Percentiles rank a stretch among this genome's conserved stretches.
These are phyloP conservation scores for Neocrepidodera transversa DNA, from an alignment of 2,888 invertebrate species.

Conservation along the genomic window DNA sequence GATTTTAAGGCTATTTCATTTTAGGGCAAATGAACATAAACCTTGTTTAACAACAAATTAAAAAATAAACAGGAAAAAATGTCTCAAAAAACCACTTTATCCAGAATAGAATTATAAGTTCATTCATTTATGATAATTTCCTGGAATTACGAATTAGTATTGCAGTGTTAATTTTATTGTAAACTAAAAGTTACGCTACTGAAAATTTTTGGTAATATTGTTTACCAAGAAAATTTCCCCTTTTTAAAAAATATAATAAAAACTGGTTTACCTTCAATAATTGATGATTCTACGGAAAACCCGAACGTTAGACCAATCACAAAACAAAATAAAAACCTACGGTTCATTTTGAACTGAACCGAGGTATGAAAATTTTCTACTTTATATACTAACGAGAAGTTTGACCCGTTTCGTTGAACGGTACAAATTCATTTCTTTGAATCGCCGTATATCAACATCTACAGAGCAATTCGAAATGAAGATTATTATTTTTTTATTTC, in stretches of 20 bases:
- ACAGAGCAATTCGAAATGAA: background rate
- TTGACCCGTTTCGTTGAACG: slow-evolving; percentile 36
- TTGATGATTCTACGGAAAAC: slow-evolving; percentile 6
- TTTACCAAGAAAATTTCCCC: too few species aligned
- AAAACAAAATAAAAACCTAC: slow-evolving; percentile 28
- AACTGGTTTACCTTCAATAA: slow-evolving; percentile 31
- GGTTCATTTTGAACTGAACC: slow-evolving; percentile 33
- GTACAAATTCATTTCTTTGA: slow-evolving; percentile 34
- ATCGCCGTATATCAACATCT: slow-evolving; percentile 10
- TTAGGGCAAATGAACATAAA: too few species aligned
- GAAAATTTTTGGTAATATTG: too few species aligned
- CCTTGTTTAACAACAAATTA: too few species aligned
- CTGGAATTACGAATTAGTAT: too few species aligned
- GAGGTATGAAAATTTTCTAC: slow-evolving; percentile 20
- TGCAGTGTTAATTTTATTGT: too few species aligned
- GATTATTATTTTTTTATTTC: too few species aligned
- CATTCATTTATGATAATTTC: too few species aligned
- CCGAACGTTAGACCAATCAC: slow-evolving; percentile 25
- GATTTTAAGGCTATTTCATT: too few species aligned
- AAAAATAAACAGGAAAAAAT: background rate
- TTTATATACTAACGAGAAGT: slow-evolving; percentile 34
- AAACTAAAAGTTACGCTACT: too few species aligned
- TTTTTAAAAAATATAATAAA: too few species aligned
- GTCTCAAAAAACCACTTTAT: background rate
- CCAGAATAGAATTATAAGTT: too few species aligned